Base-by-base conservation (phyloP, 2,797 vertebrate species). In the Darevskia nairensis region DNA sequence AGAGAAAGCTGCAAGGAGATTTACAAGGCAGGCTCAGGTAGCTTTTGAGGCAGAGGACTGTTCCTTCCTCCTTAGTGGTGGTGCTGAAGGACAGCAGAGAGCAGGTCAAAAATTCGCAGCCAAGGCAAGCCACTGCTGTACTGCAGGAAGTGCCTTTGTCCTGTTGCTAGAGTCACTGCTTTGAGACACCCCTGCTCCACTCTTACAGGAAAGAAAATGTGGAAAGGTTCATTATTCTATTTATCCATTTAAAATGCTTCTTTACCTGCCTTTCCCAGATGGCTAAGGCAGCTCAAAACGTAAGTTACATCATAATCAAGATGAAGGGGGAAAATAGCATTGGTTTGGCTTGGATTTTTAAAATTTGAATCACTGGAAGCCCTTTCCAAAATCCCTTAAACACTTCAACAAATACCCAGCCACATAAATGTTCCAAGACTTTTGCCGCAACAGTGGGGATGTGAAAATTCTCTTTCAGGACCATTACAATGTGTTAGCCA, bases 1-100 rank as follows among this genome's bases (percentile, higher is more conserved):
- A 71, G 68, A 11, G 11, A 71, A 71, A 71, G 29, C 6, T 71
- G 29, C 4, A n/a, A 32, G 29, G 68, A 71, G 4, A 71, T n/a
- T 71, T 69, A 69, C 29, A n/a, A 71, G 3, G 9, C 50, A 68
- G 44, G 39, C 5, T 59, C 75, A 46, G 39, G 29, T 21, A 5
- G 55, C 2, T 74, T 59, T 32, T 35, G 32, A 74, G 11, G 23
- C 23, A 59, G 50, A 32, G 21, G 61, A 59, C 11, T 23, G 23
- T 74, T 15, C 13, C 3, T n/a, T 17, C 46, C 11, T 69, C 25
- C 17, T 5, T 19, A 35, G 21, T 8, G 41, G 4, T 55, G 25
- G 41, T 69, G 61, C 75, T 86, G 61, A 86, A 86, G 29, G 29
- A 86, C 19, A 86, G 64, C 61, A 66, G 27, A 66, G 35, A 85